These are phyloP conservation scores for Drosophila colorata DNA, from an alignment of 2,888 invertebrate species.

Conservation along the genomic window DNA sequence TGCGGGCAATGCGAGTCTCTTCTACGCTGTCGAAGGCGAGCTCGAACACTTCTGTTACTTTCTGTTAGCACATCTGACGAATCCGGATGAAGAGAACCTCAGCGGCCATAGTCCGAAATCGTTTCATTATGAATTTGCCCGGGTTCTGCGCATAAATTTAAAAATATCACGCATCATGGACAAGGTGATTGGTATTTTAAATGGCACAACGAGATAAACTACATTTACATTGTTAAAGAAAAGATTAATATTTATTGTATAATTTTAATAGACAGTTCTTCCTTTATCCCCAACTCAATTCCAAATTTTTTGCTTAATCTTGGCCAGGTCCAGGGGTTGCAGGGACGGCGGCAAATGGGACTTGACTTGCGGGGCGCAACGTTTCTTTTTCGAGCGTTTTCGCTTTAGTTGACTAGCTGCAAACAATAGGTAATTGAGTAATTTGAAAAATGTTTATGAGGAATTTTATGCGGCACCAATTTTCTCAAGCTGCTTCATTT, in stretches of 20 bases:
- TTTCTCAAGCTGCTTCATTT: slow-evolving; percentile 70
- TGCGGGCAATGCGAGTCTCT: slow-evolving; percentile 79
- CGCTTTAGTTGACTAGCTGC: slow-evolving; percentile 39
- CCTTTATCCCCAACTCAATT: slow-evolving; percentile 47
- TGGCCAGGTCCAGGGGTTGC: slow-evolving; percentile 26
- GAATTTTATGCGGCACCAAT: slow-evolving; percentile 55
- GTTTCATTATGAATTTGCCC: slow-evolving; percentile 73
- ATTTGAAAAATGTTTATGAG: background rate
- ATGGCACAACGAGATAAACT: slow-evolving; percentile 30
- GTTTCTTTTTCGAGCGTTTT: slow-evolving; percentile 17
- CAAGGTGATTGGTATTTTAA: slow-evolving; percentile 63
- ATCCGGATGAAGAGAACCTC: slow-evolving; percentile 81
- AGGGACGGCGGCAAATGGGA: slow-evolving; percentile 52
- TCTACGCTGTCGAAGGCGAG: slow-evolving; percentile 79
- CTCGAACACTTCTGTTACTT: slow-evolving; percentile 81
- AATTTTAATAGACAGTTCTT: background rate
- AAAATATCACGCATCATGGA: slow-evolving; percentile 78
- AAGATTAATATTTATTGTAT: slow-evolving; percentile 10
- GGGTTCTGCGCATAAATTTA: slow-evolving; percentile 72
- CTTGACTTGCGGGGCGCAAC: background rate
- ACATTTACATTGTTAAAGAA: slow-evolving; percentile 5
- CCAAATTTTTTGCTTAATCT: slow-evolving; percentile 36
- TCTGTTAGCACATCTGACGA: slow-evolving; percentile 78
- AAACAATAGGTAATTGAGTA: slow-evolving; percentile 17
- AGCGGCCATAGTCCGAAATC: slow-evolving; percentile 80